These are phyloP conservation scores for Apis dorsata DNA, from an alignment of 1,140 invertebrate genomes.

Conservation along the genomic window DNA sequence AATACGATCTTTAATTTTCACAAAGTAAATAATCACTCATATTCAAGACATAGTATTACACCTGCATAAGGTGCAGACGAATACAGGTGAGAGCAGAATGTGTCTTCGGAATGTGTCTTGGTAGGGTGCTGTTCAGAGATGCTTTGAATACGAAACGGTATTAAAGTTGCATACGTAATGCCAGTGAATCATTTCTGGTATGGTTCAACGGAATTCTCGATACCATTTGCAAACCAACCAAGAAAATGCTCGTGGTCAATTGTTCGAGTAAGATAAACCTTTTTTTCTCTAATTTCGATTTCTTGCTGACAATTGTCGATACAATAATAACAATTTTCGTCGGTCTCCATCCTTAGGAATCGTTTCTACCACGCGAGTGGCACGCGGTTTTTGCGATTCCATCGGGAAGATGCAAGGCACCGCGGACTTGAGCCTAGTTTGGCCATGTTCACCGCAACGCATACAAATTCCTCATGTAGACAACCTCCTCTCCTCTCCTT, in stretches of 20 bases:
- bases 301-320: not conserved
- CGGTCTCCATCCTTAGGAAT: slow-evolving; percentile 31
- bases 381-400: slow-evolving; percentile 56
- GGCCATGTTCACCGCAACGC: slow-evolving; percentile 60
- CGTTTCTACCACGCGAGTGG: slow-evolving; percentile 42
- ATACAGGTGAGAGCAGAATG: not conserved
- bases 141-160: slow-evolving; percentile 44
- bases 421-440: slow-evolving; percentile 66
- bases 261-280: not conserved
- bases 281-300: not conserved
- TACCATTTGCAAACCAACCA: not conserved
- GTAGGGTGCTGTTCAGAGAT: slow-evolving; percentile 44
- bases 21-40: not conserved
- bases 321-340: not conserved
- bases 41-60: slow-evolving; percentile 5
- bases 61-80: not conserved
- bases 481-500: not conserved
- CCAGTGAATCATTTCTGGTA: slow-evolving; percentile 30
- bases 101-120: slow-evolving; percentile 2
- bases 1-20: not conserved
- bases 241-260: not conserved
- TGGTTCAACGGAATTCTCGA: not conserved
- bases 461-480: slow-evolving; percentile 58
- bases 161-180: slow-evolving; percentile 44
- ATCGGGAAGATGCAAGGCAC: slow-evolving; percentile 58